Base-by-base conservation (phyloP, 2,888 invertebrate genomes). In the Noctuana brunneofusca region DNA sequence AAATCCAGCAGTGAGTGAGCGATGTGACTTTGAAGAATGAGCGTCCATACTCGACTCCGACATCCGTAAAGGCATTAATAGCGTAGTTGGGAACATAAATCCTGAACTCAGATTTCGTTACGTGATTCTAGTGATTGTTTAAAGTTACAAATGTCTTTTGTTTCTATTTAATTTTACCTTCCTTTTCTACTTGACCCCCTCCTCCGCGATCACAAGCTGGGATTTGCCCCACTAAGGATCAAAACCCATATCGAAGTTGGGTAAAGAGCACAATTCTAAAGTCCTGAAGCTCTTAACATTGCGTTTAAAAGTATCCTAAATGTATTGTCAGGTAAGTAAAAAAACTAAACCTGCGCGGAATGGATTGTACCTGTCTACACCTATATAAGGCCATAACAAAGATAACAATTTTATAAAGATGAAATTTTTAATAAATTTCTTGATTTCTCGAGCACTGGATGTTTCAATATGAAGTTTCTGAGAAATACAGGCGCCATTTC, bases 401-500 rank as follows among this genome's bases (percentile, higher is more conserved):
- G 4, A 12, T 5, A 41, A 4, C 14, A 16, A 14, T 0, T 14
- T 41, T n/a, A 41, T 41, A 14, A 16, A 0, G 41, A 41, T 6
- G 14, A 41, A 41, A n/a, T 54, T 20, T 27, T 38, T 22, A 57
- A n/a, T 48, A 57, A 30, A 32, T 32, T 46, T 57, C 46, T 32
- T 48, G 35, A 58, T 27, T 38, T 38, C 49, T 41, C 38, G 9
- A 24, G 32, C 41, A 53, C 53, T 53, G 20, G 43, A 52, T 56
- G 27, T 49, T 60, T 48, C 38, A 48, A 60, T 60, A 56, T 48
- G 35, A 62, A 55, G 9, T 54, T 49, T 55, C 8, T 63, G 56
- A 63, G 65, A 68, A 66, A 68, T 64, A 65, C 52, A 59, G 60
- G 57, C 46, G 64, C 66, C 69, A 70, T 76, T 75, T 76, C 72